These are phyloP conservation scores for Argynnis bischoffii DNA, from an alignment of 2,888 invertebrate species.

Conservation along the genomic window DNA sequence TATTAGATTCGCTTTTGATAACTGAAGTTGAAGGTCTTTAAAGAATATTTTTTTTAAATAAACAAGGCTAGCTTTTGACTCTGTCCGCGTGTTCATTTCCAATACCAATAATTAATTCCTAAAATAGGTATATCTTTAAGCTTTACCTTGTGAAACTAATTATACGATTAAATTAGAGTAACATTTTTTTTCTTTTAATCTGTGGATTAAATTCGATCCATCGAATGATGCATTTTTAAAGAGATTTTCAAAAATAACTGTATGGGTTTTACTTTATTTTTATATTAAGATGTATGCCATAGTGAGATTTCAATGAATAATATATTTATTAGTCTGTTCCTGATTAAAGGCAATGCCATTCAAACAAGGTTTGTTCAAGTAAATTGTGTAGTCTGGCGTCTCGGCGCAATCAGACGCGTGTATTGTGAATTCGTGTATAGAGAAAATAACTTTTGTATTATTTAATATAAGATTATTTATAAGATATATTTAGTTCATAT, in stretches of 20 bases:
- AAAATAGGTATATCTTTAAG: no score
- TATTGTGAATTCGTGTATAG: slow-evolving; percentile 51
- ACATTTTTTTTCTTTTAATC: no score
- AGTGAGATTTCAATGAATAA: neutral
- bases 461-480: neutral
- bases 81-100: no score
- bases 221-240: no score
- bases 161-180: no score
- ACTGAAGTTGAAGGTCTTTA: no score
- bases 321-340: slow-evolving; percentile 14
- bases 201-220: no score
- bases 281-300: neutral
- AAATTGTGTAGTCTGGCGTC: slow-evolving; percentile 54
- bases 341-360: slow-evolving; percentile 30
- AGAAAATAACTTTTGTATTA: slow-evolving; percentile 4
- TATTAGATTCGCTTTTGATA: neutral
- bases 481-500: neutral
- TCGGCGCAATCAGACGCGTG: slow-evolving; percentile 69
- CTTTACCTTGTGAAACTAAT: no score
- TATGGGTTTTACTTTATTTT: neutral
- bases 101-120: no score
- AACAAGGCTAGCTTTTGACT: no score
- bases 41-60: no score
- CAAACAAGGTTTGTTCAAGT: slow-evolving; percentile 52
- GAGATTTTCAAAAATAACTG: neutral